These are phyloP conservation scores for Ictalurus punctatus DNA, from an alignment of 2,113 vertebrate genomes.

Conservation along the genomic window DNA sequence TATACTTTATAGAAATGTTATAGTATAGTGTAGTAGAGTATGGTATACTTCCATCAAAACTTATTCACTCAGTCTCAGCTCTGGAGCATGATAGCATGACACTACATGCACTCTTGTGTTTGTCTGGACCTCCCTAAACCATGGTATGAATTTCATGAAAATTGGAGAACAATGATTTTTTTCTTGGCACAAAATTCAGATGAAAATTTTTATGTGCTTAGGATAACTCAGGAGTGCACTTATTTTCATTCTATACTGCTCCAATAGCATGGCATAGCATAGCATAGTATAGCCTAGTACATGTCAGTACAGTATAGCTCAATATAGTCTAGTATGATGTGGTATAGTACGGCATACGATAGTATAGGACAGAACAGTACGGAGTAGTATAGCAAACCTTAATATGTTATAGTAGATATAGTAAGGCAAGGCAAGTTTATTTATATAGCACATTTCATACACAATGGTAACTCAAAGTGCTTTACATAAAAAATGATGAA, in stretches of 20 bases:
- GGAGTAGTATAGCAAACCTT: neutral
- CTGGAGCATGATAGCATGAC: neutral
- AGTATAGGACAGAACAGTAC: neutral
- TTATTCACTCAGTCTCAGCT: no score
- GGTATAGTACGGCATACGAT: neutral
- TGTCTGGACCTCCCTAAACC: neutral
- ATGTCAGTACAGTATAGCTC: neutral
- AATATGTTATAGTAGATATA: neutral
- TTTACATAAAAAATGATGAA: no score
- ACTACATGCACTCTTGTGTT: neutral
- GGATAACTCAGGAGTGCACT: neutral
- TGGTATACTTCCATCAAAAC: neutral
- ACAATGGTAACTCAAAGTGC: no score
- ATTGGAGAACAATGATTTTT: no score
- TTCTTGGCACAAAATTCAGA: neutral
- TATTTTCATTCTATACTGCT: neutral
- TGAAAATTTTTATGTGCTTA: neutral
- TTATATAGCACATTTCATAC: no score
- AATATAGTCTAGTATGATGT: neutral
- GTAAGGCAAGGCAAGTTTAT: no score
- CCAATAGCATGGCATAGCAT: neutral
- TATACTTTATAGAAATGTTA: neutral
- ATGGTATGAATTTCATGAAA: no score
- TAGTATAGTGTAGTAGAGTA: neutral
- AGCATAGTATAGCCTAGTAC: neutral